phyloP scores from a whole-genome alignment of 2,888 invertebrate species.

The Phania funesta region DNA sequence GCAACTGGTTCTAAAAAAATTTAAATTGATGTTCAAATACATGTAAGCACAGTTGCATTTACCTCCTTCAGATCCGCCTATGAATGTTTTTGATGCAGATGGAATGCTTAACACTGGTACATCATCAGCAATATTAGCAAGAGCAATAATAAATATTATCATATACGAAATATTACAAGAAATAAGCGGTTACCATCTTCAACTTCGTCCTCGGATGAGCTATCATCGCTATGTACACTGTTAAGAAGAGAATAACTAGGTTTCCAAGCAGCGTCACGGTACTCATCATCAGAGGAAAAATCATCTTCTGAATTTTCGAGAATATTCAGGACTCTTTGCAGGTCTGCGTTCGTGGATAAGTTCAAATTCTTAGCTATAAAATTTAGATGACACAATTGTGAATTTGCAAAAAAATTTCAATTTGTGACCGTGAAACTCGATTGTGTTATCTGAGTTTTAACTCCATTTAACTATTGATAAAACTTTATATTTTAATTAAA shows the following conservation, averaged over 20 bases:
- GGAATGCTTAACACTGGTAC: constrained; percentile 9
- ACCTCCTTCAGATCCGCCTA: constrained; percentile 21
- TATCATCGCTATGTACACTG: constrained; percentile 19
- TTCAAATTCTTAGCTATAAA: constrained; percentile 29
- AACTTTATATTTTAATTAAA: constrained; percentile 24
- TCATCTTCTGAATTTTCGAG: constrained; percentile 30
- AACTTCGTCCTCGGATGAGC: constrained; percentile 10
- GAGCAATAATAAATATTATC: constrained; percentile 17
- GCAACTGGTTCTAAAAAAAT: constrained; percentile 18
- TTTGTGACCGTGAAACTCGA: constrained; percentile 20
- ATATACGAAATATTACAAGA: constrained; percentile 13
- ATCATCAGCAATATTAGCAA: constrained; percentile 14
- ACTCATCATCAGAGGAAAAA: constrained; percentile 39
- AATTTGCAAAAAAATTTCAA: constrained; percentile 29
- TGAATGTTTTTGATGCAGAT: background rate
- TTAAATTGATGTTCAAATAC: constrained; percentile 17
- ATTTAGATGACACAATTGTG: constrained; percentile 37
- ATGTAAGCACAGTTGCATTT: constrained; percentile 14
- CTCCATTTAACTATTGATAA: constrained; percentile 23
- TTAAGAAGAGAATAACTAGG: constrained; percentile 10
- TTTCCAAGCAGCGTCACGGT: constrained; percentile 15
- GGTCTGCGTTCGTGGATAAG: constrained; percentile 11
- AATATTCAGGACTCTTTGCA: constrained; percentile 23
- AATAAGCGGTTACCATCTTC: constrained; percentile 20
- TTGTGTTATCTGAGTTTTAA: constrained; percentile 38